A percentile compares a stretch with the other conserved stretches of the same genome.
phyloP scores from a whole-genome alignment of 2,888 invertebrate species.

The Hirtodrosophila confusa region DNA sequence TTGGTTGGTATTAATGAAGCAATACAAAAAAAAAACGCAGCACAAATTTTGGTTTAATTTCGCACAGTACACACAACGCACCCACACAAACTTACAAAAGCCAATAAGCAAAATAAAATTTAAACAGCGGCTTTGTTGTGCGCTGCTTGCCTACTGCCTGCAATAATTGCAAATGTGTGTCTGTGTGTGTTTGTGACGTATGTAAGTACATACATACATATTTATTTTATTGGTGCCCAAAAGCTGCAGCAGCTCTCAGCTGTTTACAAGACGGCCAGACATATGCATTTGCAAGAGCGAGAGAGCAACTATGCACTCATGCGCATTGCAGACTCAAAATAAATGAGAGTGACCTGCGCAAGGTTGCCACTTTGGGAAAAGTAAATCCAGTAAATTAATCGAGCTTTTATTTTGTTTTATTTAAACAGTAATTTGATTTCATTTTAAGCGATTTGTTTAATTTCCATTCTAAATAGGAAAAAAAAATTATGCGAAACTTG shows the following conservation, averaged over 20 bases:
- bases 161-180: conserved; percentile 40
- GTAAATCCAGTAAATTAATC: conserved; percentile 18
- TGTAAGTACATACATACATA: conserved; percentile 3
- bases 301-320: conserved; percentile 55
- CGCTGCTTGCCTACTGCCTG: conserved; percentile 29
- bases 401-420: conserved; percentile 5
- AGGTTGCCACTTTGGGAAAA: conserved; percentile 56
- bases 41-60: conserved; percentile 23
- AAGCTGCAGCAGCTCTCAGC: conserved; percentile 60
- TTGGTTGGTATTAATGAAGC: conserved; percentile 17
- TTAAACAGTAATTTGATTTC: neutral
- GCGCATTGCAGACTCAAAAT: conserved; percentile 39
- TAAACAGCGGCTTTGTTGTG: conserved; percentile 34
- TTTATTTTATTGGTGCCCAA: conserved; percentile 34
- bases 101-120: conserved; percentile 15
- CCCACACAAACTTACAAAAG: conserved; percentile 23
- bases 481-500: conserved; percentile 5
- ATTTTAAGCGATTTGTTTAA: conserved; percentile 2
- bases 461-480: conserved; percentile 4
- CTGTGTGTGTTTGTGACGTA: conserved; percentile 4
- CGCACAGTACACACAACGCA: conserved; percentile 14
- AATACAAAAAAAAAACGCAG: conserved; percentile 6
- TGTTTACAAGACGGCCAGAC: conserved; percentile 51
- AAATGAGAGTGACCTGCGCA: conserved; percentile 61
- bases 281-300: conserved; percentile 26